A percentile compares a stretch with the other conserved stretches of the same genome.
Conservation (phyloP, 2,113 vertebrate species). For the Sphyrna mokarran region DNA sequence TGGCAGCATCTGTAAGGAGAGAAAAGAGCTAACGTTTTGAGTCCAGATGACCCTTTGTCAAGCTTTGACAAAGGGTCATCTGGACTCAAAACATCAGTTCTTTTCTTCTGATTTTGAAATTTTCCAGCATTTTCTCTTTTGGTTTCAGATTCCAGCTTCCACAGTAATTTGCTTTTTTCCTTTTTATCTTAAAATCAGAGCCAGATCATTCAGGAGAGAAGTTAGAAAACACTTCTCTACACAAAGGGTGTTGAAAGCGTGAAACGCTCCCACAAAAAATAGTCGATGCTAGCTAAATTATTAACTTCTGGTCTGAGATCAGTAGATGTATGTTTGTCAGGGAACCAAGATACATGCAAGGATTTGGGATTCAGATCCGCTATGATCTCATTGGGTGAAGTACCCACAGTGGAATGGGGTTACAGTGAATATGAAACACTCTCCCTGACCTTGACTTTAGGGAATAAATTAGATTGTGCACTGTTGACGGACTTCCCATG, state of each 20-base stretch:
- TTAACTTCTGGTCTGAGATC: neutral
- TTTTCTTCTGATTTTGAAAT: too few relatives aligned
- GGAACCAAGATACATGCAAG: neutral
- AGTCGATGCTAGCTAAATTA: neutral
- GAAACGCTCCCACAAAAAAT: neutral
- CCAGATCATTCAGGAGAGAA: neutral
- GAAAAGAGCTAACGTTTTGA: too few relatives aligned
- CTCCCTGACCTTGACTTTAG: neutral
- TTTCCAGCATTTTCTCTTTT: too few relatives aligned
- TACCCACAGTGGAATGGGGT: neutral
- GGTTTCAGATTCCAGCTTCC: too few relatives aligned
- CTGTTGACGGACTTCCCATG: neutral
- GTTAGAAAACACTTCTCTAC: neutral
- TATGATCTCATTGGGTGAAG: neutral
- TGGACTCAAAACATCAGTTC: too few relatives aligned
- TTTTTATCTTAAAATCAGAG: too few relatives aligned
- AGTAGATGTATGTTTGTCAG: neutral
- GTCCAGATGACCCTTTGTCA: too few relatives aligned
- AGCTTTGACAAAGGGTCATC: too few relatives aligned
- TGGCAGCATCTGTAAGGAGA: too few relatives aligned
- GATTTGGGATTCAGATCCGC: neutral
- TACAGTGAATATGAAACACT: neutral
- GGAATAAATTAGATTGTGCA: neutral
- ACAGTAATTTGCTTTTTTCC: too few relatives aligned
- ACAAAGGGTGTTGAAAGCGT: neutral